Percentiles rank a stretch among this genome's conserved stretches.
These are phyloP conservation scores for Halcyon badia DNA, from an alignment of 2,797 vertebrate species.

Conservation along the genomic window DNA sequence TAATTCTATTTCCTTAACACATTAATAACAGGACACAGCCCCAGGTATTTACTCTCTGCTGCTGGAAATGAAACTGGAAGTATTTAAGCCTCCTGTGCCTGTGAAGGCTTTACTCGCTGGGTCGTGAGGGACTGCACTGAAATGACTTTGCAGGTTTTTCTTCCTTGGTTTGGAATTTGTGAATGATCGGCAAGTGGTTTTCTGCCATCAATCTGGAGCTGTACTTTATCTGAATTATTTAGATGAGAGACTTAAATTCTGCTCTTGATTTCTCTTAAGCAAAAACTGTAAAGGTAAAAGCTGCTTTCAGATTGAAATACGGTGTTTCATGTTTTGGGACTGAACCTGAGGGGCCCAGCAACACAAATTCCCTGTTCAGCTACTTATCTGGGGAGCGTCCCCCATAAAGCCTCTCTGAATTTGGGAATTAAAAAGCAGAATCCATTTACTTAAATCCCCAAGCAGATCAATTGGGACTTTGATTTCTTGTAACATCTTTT, in stretches of 20 bases:
- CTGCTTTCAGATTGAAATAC: not conserved
- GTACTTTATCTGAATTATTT: not conserved
- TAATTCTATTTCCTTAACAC: constrained; percentile 26
- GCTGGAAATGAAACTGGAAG: constrained; percentile 36
- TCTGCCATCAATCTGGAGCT: not conserved
- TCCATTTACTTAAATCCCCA: not conserved
- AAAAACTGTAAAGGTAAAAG: not conserved
- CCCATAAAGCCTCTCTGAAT: not conserved
- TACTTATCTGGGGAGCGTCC: not conserved
- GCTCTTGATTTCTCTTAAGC: not conserved
- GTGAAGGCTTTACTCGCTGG: not conserved
- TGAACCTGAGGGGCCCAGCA: not conserved
- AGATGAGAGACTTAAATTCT: not conserved
- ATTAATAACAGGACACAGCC: constrained; percentile 20
- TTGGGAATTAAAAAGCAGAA: constrained; percentile 26
- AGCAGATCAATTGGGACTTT: constrained; percentile 43
- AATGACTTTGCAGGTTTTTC: not conserved
- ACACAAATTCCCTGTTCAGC: not conserved
- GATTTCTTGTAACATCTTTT: constrained; percentile 50
- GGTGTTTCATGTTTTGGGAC: not conserved
- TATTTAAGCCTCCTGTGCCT: not conserved
- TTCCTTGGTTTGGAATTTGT: not conserved
- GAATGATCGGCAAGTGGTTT: not conserved
- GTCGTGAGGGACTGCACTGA: not conserved
- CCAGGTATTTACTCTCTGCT: constrained; percentile 9